Evolutionary conservation across 2,888 invertebrate species (phyloP).

Genomic region (Gerris lacustris): DNA sequence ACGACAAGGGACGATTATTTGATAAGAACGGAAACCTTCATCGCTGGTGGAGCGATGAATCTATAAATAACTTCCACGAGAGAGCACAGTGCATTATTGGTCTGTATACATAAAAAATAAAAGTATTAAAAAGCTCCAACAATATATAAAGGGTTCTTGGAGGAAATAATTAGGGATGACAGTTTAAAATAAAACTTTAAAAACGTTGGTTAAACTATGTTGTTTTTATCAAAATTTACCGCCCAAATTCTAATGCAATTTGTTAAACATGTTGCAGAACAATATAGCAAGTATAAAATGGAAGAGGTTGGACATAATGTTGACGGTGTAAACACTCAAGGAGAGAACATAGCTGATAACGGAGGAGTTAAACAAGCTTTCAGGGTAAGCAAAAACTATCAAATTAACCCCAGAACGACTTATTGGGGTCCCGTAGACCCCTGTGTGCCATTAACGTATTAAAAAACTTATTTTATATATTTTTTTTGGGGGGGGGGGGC

Average conservation of each 20-base stretch:
- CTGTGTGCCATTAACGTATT: no score
- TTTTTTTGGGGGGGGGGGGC: no score
- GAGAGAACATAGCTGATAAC: constrained; percentile 94
- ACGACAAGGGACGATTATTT: constrained; percentile 81
- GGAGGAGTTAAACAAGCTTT: constrained; percentile 90
- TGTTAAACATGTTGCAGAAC: constrained; percentile 42
- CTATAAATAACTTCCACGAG: constrained; percentile 59
- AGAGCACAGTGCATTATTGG: constrained; percentile 64
- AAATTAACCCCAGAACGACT: no score
- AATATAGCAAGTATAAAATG: constrained; percentile 70
- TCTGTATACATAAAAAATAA: constrained; percentile 31
- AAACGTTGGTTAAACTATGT: no score
- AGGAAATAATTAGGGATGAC: background rate
- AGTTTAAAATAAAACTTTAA: background rate
- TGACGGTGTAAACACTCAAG: constrained; percentile 70
- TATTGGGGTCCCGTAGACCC: no score
- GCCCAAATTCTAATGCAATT: no score
- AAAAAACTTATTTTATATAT: no score
- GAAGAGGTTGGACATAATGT: constrained; percentile 63
- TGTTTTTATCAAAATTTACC: no score
- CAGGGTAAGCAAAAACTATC: constrained; percentile 35
- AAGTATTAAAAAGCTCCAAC: constrained; percentile 53
- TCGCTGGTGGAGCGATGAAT: constrained; percentile 68
- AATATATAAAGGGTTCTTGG: background rate
- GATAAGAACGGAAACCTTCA: constrained; percentile 86